Base-by-base conservation (phyloP, 1,140 invertebrate genomes). In the Mycetomoellerius zeteki region DNA sequence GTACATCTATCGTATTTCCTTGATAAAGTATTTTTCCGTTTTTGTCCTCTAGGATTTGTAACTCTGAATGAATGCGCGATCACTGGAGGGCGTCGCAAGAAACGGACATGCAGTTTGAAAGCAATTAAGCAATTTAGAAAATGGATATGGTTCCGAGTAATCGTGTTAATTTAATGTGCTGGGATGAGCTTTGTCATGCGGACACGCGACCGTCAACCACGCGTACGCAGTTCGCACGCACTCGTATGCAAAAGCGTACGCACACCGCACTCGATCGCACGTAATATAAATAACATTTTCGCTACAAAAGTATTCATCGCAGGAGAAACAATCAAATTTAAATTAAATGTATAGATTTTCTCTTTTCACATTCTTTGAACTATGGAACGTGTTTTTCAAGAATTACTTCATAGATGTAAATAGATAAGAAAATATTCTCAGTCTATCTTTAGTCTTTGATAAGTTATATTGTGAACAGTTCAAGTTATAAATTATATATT, bases 391-490 rank as follows among this genome's bases (percentile, higher is more conserved):
- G 30, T 56, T 71, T 69, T 71, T 21, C 54, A 81, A 50, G 64
- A 69, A 81, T 19, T 56, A 52, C 16, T 81, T 54, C 14, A 78
- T 21, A 78, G 76, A 65, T 30, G 56, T 50, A 81, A 56, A 81
- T 56, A 54, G 64, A 81, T 71, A 69, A 69, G 21, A 71, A 69
- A 81, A 52, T 80, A 27, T 71, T 69, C 16, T 14, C 21, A 2
- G 37, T n/a, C 50, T 71, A 52, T 81, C 43, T 71, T 65, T 65
- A 47, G 19, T 12, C 7, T 47, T 21, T 10, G 3, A 30, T 65
- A 12, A 24, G 2, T 0, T 14, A 43, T 76, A 24, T 19, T 19
- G 10, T 24, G 0, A 4, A 65, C 7, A 65, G 6, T 78, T 65
- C 3, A n/a, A 5, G 7, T n/a, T 65, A 43, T 69, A 69, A 47